Evolutionary conservation across 1,140 invertebrate species (phyloP), one percentile per base, ranked within the genome.

Genomic region (Bursaphelenchus mucronatus): DNA sequence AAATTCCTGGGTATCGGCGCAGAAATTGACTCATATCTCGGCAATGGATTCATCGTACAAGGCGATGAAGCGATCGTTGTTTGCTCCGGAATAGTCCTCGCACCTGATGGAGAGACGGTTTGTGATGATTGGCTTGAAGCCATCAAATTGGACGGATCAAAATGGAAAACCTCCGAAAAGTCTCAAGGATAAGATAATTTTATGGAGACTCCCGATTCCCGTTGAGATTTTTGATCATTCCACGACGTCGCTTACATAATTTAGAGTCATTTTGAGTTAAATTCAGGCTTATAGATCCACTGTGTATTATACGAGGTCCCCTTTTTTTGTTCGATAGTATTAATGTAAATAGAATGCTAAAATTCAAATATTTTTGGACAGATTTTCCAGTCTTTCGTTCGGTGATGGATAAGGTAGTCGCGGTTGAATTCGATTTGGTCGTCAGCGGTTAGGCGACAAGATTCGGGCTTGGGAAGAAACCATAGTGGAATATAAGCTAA

Each of bases 361-460:
- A 50, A 56, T 30, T 30, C 30, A 5, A 62, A 62, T 7, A 62
- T 9, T 51, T 62, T 44, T 17, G 93, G 93, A 86, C 94, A 97
- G 76, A 82, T 84, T 30, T 85, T 82, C 92, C 94, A 98, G 82
- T 97, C 89, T 77, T 89, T 87, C 67, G 86, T 88, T 68, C 86
- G 86, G 85, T 97, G 97, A 80, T 87, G 88, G 57, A 90, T 85
- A 94, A 94, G 98, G 84, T 98, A 98, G 19, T 59, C 30, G 71
- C 88, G 87, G 65, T 87, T 90, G 83, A 88, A 97, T 55, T 89
- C 84, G 80, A 94, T 90, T 63, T 90, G 88, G 65, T 90, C 85
- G 70, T 87, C 87, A 46, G 90, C 89, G 21, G 47, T 49, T 17
- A 54, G 7, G 17, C 47, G 54, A 89, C 90, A 41, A 86, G 85